These are phyloP conservation scores for Podarcis lilfordi DNA, from an alignment of 2,797 vertebrate genomes.

Conservation along the genomic window DNA sequence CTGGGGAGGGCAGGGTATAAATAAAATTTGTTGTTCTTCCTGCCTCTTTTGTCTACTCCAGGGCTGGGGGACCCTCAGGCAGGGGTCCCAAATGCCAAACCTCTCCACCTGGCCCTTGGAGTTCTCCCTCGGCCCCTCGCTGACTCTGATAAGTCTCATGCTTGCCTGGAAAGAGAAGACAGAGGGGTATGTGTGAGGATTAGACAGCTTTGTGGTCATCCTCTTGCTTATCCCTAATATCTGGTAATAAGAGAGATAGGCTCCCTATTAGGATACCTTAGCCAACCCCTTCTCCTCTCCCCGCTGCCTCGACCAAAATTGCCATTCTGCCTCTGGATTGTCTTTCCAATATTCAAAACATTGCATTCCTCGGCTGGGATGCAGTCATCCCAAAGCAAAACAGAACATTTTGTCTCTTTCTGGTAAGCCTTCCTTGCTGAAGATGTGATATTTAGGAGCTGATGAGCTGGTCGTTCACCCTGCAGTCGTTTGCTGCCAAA, in stretches of 20 bases:
- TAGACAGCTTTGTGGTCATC: no score
- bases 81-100: no score
- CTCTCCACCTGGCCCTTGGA: neutral
- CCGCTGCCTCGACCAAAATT: no score
- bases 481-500: neutral
- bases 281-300: neutral
- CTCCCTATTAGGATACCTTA: neutral
- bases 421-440: neutral
- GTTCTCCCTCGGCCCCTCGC: neutral
- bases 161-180: no score
- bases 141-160: no score
- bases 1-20: no score
- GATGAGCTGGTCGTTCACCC: neutral
- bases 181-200: no score
- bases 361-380: neutral
- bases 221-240: neutral
- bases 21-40: no score
- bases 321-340: neutral
- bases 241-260: neutral
- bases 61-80: no score
- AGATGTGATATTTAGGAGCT: neutral
- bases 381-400: neutral
- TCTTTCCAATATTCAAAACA: neutral
- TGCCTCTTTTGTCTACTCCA: no score
- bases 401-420: neutral